Conservation (phyloP, 2,113 vertebrate genomes). For the Burhinus bistriatus region DNA sequence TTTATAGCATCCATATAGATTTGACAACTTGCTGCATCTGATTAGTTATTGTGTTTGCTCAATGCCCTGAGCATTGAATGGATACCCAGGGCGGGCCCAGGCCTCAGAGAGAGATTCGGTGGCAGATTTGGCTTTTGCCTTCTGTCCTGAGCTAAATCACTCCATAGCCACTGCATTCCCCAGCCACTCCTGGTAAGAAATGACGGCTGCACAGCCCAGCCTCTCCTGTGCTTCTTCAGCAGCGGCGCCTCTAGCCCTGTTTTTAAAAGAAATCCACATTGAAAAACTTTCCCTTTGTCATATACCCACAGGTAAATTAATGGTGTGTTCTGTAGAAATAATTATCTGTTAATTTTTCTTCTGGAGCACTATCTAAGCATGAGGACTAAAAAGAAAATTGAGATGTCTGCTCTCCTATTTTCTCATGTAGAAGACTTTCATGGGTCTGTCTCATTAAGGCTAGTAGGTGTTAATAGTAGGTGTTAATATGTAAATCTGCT, state of each 20-base stretch:
- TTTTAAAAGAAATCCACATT: neutral
- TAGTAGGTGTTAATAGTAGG: neutral
- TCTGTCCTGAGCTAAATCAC: neutral
- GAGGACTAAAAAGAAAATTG: neutral
- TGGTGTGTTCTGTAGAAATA: neutral
- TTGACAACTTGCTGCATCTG: slow-evolving; percentile 49
- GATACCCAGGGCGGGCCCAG: neutral
- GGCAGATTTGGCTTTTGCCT: neutral
- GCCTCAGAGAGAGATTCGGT: neutral
- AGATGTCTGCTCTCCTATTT: neutral
- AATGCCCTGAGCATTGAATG: neutral
- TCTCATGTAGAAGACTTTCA: neutral
- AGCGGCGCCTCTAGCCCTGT: neutral
- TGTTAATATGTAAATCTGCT: slow-evolving; percentile 1
- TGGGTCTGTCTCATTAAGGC: neutral
- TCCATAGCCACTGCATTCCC: neutral
- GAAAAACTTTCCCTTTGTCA: neutral
- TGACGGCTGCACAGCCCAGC: neutral
- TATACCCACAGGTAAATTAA: neutral
- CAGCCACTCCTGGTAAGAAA: neutral
- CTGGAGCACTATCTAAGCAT: neutral
- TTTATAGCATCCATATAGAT: slow-evolving; percentile 52
- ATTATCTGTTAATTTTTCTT: neutral
- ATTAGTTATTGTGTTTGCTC: slow-evolving; percentile 17
- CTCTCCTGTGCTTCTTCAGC: neutral